Evolutionary conservation across 2,888 invertebrate species (phyloP), one percentile per base, ranked within the genome.

Genomic region (Clitarchus hookeri): DNA sequence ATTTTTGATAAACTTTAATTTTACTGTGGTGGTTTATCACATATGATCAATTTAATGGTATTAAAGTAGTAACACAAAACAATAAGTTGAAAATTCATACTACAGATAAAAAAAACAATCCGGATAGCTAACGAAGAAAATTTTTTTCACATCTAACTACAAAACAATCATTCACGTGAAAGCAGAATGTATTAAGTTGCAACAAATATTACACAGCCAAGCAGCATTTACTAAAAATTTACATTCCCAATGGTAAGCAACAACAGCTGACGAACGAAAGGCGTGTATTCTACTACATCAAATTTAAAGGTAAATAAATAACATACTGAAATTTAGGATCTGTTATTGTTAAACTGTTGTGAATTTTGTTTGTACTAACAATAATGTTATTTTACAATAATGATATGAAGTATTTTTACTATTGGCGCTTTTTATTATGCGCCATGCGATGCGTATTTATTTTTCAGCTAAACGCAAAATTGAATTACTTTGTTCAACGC

Each of bases 401-500:
- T 65, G 65, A 8, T 23, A 65, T 65, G 1, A 65, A 23, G n/a
- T 65, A 9, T 16, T n/a, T 65, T 65, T 65, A 65, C 65, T 65
- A 65, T 65, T 65, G 65, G 1, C 19, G n/a, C 19, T 65, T 23
- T 23, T 23, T 65, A 65, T n/a, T 16, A 65, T 65, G 65, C 65
- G 65, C 19, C 65, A 65, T 65, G n/a, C 65, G 65, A 65, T 65
- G 65, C 65, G 65, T 65, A 65, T 65, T 65, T 65, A 65, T 65
- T 65, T 65, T 65, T 65, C 65, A 65, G 65, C 65, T 1, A 65
- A 65, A 65, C 65, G 65, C 65, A 19, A 65, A 65, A 65, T 65
- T 65, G 65, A 65, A 65, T 65, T 65, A 12, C 8, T 65, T 65
- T 65, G 65, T 65, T 65, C 65, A 65, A 65, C 3, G 65, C 91